Conservation (phyloP, 2,113 vertebrate genomes). For the Arenaria interpres region DNA sequence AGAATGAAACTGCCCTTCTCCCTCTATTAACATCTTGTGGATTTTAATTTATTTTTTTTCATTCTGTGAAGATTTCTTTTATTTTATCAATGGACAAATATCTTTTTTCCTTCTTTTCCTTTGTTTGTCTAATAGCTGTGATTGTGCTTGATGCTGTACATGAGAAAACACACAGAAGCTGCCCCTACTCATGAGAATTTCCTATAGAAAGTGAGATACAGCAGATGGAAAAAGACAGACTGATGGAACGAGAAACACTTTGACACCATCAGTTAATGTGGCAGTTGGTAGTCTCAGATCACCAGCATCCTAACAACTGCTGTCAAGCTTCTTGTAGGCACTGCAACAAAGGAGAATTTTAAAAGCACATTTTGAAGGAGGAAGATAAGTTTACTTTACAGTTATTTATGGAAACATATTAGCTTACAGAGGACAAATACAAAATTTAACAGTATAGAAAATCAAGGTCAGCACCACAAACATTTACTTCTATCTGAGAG, state of each 20-base stretch:
- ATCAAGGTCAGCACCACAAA: background rate
- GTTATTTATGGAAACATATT: background rate
- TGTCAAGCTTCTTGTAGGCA: background rate
- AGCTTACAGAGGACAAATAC: background rate
- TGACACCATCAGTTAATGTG: background rate
- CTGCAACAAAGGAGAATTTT: background rate
- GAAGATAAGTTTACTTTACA: background rate
- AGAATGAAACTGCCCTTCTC: background rate
- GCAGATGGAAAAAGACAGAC: constrained; percentile 2
- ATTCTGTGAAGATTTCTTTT: background rate
- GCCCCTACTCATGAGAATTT: background rate
- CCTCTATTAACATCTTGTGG: background rate
- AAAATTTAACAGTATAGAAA: background rate
- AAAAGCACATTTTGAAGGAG: background rate
- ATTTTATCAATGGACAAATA: background rate
- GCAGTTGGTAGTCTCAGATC: background rate
- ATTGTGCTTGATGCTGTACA: background rate
- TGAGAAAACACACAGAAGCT: background rate
- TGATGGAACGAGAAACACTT: background rate
- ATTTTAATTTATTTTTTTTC: too few species aligned
- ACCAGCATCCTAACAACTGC: background rate
- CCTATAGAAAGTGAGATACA: background rate
- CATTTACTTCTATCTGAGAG: background rate
- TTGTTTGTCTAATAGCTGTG: background rate
- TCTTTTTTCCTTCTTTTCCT: background rate